Evolutionary conservation across 2,888 invertebrate genomes (phyloP), one percentile per base, ranked within the genome.

Genomic region (Pasiphila rectangulata): DNA sequence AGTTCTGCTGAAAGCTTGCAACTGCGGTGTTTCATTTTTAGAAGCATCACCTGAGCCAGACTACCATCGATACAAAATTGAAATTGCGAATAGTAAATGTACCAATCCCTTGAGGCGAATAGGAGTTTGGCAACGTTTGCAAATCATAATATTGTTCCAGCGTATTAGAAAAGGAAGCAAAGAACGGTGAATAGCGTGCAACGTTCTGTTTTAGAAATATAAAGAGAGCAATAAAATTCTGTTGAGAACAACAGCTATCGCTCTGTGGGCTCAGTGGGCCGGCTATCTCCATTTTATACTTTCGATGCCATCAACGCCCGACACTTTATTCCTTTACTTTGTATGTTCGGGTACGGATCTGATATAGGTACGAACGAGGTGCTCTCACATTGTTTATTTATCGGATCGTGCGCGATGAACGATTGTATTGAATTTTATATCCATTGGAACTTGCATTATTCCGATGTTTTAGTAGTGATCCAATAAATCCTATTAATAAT

Each of bases 251-350:
- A 73, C 73, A 69, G 64, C 74, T 64, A 79, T 75, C 73, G 75
- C 69, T 81, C 80, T 76, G 69, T 65, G 72, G 61, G 72, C 72
- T 81, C 80, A 76, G 69, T 65, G 72, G 61, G 72, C 72, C 75
- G 69, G 70, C 70, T 69, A 81, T 82, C 78, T 83, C 75, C 79
- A 83, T 82, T 83, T 83, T 82, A 82, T 80, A 78, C 75, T 74
- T 70, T 74, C 69, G 64, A 62, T 64, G 69, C 71, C 62, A 72
- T 75, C 71, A 74, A 65, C 65, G 64, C 60, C 59, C 48, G 59
- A 61, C 64, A 67, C 67, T 76, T 74, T 76, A 68, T 75, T 72
- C 71, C 69, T 72, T 77, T 76, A 77, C 78, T 73, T 77, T 80
- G 75, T 75, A 67, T 63, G 63, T 60, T 63, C 52, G 49, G 47